Evolutionary conservation across 2,113 vertebrate species (phyloP), one percentile per base, ranked within the genome.

Genomic region (Rhineura floridana): DNA sequence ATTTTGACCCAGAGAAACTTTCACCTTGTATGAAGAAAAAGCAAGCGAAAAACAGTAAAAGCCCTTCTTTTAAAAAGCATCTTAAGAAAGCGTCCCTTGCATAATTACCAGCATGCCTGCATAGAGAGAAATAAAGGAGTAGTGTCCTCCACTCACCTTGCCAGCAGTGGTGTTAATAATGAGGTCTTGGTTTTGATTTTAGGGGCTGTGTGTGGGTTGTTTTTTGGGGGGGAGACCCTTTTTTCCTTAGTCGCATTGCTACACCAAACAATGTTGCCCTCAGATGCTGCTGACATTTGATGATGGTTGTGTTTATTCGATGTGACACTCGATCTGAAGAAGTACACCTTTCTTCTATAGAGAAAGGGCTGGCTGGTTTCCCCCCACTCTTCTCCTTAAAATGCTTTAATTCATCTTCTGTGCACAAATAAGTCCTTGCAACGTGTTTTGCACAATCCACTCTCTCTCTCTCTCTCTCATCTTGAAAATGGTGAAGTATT

Each of bases 11-110:
- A 93, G 90, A 75, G 95, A 96, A 95, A 96, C 95, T 94, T 94
- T 96, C 94, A 96, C 96, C 95, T 95, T 93, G 93, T 96, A 95
- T 88, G 94, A 97, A 97, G 52, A 97, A 96, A n/a, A 96, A 90
- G 91, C 91, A 93, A 95, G 95, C 91, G 91, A 93, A 95, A 96
- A 96, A 95, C 95, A 96, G 95, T 96, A 19, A 95, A 95, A 91
- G 91, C 46, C 2, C 28, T 44, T 95, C 70, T 84, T 81, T 84
- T 67, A 7, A 1, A 23, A 36, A 76, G n/a, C 28, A 42, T 88
- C 69, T 93, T 94, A 93, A 92, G 91, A 95, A 94, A 95, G 81
- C 70, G 65, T 84, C 59, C 77, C 93, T 92, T 95, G 95, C 94
- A 94, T 96, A 95, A 96, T 96, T 95, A 94, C 9, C 10, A 36